These are phyloP conservation scores for Habroteleia sp. DNA, from an alignment of 2,888 invertebrate species.

Conservation along the genomic window DNA sequence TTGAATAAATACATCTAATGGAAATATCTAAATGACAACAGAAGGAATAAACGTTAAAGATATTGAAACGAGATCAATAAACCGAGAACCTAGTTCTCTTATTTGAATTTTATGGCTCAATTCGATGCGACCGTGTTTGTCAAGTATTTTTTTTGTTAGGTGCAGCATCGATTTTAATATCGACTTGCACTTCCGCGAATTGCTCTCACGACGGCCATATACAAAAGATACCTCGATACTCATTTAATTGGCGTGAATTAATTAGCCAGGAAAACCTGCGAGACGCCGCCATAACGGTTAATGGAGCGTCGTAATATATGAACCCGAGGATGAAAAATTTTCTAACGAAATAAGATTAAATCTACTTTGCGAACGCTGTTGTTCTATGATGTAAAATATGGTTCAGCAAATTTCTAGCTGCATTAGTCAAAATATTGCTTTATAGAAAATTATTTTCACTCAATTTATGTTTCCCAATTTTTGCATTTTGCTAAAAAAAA, in stretches of 20 bases:
- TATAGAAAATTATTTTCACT: too few species aligned
- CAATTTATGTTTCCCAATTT: too few species aligned
- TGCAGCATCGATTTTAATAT: slow-evolving; percentile 44
- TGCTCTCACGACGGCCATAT: slow-evolving; percentile 53
- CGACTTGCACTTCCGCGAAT: slow-evolving; percentile 44
- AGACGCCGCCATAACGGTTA: slow-evolving; percentile 63
- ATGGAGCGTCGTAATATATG: too few species aligned
- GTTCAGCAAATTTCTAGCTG: too few species aligned
- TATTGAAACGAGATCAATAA: slow-evolving; percentile 1
- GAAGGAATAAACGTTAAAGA: background rate
- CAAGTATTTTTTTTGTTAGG: slow-evolving; percentile 18
- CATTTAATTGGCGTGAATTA: slow-evolving; percentile 70
- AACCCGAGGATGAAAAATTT: too few species aligned
- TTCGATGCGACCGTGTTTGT: slow-evolving; percentile 19
- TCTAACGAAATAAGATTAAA: too few species aligned
- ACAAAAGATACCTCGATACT: slow-evolving; percentile 66
- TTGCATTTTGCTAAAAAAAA: too few species aligned
- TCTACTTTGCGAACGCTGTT: too few species aligned
- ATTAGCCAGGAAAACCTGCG: slow-evolving; percentile 65
- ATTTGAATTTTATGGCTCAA: slow-evolving; percentile 35
- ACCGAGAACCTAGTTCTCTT: background rate
- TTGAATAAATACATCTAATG: too few species aligned
- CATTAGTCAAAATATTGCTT: background rate
- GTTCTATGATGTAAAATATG: too few species aligned
- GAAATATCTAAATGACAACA: too few species aligned